Conservation (phyloP, 2,888 invertebrate genomes). For the Heliconius ethilla region DNA sequence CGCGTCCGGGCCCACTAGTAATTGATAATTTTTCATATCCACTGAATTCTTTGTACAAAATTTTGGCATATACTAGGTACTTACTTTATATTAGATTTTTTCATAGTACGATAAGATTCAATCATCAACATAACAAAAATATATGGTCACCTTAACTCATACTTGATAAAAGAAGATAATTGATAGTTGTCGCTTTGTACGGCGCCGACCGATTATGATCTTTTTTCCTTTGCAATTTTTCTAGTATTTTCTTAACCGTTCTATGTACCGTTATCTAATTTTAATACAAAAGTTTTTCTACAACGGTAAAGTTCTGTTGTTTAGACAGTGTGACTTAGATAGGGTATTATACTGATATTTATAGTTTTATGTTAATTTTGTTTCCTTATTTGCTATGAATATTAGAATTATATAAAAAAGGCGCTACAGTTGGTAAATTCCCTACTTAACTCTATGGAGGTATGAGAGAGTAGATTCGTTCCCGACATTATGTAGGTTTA, state of each 20-base stretch:
- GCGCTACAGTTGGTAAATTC: not conserved
- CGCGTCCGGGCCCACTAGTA: too few species aligned
- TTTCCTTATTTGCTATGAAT: not conserved
- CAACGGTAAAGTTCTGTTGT: conserved; percentile 26
- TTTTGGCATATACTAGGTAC: too few species aligned
- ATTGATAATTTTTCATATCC: too few species aligned
- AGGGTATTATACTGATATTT: not conserved
- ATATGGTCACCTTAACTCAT: not conserved
- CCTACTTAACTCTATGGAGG: too few species aligned
- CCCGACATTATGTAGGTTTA: too few species aligned
- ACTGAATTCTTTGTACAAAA: too few species aligned
- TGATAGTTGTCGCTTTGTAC: conserved; percentile 25
- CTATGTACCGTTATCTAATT: conserved; percentile 31
- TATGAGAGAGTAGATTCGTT: too few species aligned
- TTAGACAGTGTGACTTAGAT: conserved; percentile 4
- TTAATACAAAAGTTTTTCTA: conserved; percentile 29
- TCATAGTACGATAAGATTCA: too few species aligned
- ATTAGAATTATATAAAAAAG: not conserved
- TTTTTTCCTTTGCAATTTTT: conserved; percentile 31
- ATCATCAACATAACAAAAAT: too few species aligned
- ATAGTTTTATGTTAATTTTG: not conserved
- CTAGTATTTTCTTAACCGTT: conserved; percentile 33
- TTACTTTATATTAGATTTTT: too few species aligned
- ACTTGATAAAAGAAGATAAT: conserved; percentile 22
- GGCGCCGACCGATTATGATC: conserved; percentile 31